Conservation (phyloP, 1,140 invertebrate genomes). For the Diorhabda carinulata region DNA sequence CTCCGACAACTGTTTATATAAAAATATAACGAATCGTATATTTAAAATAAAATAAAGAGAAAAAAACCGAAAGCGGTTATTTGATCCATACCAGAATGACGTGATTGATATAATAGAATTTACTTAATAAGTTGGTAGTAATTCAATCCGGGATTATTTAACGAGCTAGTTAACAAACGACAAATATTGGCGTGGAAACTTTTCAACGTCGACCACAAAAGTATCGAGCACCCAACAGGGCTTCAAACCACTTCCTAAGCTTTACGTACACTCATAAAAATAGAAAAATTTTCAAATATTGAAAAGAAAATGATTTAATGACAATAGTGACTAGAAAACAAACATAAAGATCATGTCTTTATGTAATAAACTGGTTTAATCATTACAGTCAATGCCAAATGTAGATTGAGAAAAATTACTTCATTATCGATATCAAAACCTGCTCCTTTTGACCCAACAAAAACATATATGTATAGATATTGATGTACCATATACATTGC, state of each 20-base stretch:
- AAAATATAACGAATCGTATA: constrained; percentile 5
- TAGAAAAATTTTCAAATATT: too few species aligned
- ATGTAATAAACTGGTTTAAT: too few species aligned
- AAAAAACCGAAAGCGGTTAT: constrained; percentile 7
- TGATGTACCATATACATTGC: too few species aligned
- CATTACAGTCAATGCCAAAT: too few species aligned
- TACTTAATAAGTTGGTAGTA: constrained; percentile 29
- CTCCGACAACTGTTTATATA: not conserved
- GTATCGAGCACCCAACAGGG: constrained; percentile 32
- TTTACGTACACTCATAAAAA: not conserved
- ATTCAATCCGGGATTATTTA: constrained; percentile 40
- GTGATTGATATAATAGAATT: constrained; percentile 31
- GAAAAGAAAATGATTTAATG: too few species aligned
- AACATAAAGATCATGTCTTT: too few species aligned
- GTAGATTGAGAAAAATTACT: too few species aligned
- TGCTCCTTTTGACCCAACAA: too few species aligned
- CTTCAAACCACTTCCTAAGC: constrained; percentile 39
- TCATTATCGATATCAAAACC: too few species aligned
- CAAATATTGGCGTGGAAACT: constrained; percentile 42
- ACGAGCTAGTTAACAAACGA: constrained; percentile 42
- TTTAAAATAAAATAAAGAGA: constrained; percentile 4
- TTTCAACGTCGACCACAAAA: constrained; percentile 39
- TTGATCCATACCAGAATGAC: not conserved
- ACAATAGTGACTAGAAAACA: too few species aligned
- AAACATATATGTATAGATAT: too few species aligned